phyloP scores from a whole-genome alignment of 2,888 invertebrate genomes.

The Eristalinus sepulchralis region DNA sequence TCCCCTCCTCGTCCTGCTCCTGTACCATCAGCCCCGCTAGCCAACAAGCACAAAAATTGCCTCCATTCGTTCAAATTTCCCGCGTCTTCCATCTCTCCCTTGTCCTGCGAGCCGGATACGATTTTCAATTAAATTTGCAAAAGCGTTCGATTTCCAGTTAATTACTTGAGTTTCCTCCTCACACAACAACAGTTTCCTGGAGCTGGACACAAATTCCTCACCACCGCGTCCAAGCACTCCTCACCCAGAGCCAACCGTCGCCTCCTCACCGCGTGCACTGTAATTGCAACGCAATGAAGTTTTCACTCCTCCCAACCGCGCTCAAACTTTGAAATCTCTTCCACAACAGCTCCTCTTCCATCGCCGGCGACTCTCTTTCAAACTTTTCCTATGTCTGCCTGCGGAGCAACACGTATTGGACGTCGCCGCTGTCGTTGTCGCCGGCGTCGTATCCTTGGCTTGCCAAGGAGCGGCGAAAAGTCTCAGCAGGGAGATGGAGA shows the following conservation, averaged over 20 bases:
- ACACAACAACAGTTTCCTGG: not conserved
- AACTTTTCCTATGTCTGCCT: too few species aligned
- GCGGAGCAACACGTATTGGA: too few species aligned
- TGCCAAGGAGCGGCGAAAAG: too few species aligned
- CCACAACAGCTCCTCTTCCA: too few species aligned
- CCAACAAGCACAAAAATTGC: not conserved
- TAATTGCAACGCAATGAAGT: not conserved
- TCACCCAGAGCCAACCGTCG: not conserved
- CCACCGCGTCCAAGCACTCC: not conserved
- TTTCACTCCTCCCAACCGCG: not conserved
- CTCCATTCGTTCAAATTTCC: too few species aligned
- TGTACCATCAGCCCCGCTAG: too few species aligned
- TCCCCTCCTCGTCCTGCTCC: too few species aligned
- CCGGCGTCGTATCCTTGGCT: too few species aligned
- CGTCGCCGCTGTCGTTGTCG: too few species aligned
- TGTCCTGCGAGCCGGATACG: not conserved
- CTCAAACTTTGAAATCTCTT: not conserved
- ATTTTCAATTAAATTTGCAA: not conserved
- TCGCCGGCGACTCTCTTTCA: too few species aligned
- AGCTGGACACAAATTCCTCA: not conserved
- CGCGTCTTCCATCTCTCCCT: not conserved
- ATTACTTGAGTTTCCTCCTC: not conserved
- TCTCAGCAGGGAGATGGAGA: too few species aligned
- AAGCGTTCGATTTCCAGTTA: not conserved
- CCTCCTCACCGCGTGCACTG: not conserved